Evolutionary conservation across 2,888 invertebrate species (phyloP).

Genomic region (Drosophila emarginata): DNA sequence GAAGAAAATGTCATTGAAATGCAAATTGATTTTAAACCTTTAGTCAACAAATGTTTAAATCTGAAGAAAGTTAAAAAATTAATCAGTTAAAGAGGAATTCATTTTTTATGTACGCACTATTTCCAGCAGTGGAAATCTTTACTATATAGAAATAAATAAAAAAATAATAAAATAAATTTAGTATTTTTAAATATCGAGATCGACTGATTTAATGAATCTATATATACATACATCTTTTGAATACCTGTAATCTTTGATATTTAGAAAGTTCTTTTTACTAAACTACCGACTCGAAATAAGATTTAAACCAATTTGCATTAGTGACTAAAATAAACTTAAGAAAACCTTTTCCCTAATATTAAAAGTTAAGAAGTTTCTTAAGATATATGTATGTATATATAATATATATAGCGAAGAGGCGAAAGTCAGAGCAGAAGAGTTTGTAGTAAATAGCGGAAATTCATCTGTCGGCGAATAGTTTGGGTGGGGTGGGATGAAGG

Average conservation of each 20-base stretch:
- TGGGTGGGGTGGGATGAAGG: neutral
- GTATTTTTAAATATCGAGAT: too few species aligned
- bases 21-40: neutral
- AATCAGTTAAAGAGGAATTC: too few species aligned
- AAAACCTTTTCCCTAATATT: neutral
- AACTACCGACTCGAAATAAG: neutral
- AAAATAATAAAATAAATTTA: too few species aligned
- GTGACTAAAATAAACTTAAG: neutral
- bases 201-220: too few species aligned
- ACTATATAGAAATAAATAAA: too few species aligned
- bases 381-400: neutral
- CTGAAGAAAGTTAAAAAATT: neutral
- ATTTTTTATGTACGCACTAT: too few species aligned
- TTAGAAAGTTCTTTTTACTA: too few species aligned
- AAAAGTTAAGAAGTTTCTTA: neutral
- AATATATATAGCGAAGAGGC: slow-evolving; percentile 1
- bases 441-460: neutral
- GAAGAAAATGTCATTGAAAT: neutral
- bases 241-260: too few species aligned
- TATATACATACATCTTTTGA: too few species aligned
- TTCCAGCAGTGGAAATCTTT: too few species aligned
- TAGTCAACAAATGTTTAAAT: neutral
- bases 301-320: neutral
- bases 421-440: slow-evolving; percentile 5
- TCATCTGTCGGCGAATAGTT: neutral